These are phyloP conservation scores for Lichenostomus cassidix DNA, from an alignment of 2,113 vertebrate species.

Conservation along the genomic window DNA sequence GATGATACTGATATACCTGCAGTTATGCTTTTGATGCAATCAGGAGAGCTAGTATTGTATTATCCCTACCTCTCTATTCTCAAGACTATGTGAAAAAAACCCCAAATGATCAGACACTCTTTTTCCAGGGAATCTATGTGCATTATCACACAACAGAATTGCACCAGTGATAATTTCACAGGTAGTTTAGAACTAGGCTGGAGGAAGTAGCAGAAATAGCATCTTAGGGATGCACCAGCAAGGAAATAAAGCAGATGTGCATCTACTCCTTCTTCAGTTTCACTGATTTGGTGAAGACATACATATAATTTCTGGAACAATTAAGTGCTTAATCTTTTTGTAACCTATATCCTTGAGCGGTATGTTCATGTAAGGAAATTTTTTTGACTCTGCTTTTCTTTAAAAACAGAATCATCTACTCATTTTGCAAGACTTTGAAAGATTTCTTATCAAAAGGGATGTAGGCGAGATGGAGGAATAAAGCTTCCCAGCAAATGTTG, in stretches of 20 bases:
- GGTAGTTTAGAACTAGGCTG: constrained; percentile 25
- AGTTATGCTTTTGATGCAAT: constrained; percentile 1
- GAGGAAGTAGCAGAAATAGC: background rate
- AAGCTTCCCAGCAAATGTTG: constrained; percentile 34
- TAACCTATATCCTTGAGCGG: background rate
- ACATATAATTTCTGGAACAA: background rate
- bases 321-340: background rate
- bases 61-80: background rate
- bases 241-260: background rate
- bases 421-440: background rate
- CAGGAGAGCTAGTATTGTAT: background rate
- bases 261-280: background rate
- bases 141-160: background rate
- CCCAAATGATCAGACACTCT: background rate
- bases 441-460: constrained; percentile 1
- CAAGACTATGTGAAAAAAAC: background rate
- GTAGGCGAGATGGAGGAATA: background rate
- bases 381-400: background rate
- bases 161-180: constrained; percentile 22
- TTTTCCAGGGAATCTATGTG: background rate
- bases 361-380: background rate
- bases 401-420: background rate
- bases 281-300: background rate
- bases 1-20: background rate
- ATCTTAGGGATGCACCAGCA: background rate